These are phyloP conservation scores for Albula goreensis DNA, from an alignment of 2,113 vertebrate genomes.

Conservation along the genomic window DNA sequence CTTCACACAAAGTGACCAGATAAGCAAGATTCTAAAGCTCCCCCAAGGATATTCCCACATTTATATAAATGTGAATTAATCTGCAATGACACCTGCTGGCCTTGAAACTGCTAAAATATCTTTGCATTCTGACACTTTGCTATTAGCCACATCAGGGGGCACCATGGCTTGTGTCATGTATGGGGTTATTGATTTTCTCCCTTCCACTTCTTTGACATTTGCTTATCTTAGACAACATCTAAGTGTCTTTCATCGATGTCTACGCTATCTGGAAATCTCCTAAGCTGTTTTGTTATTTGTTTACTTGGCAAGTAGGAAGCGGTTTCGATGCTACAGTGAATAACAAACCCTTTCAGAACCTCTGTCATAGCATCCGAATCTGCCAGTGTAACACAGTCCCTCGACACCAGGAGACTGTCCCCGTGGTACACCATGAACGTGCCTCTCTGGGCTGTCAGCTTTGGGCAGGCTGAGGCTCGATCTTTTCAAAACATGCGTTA, in stretches of 20 bases:
- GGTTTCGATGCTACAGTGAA: not conserved
- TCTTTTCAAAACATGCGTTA: not conserved
- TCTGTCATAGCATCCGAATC: not conserved
- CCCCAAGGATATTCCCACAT: slow-evolving; percentile 38
- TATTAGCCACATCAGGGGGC: not conserved
- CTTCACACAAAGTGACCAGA: not conserved
- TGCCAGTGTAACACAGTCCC: not conserved
- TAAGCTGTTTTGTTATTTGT: slow-evolving; percentile 71
- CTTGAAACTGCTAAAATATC: slow-evolving; percentile 4
- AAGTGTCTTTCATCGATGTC: slow-evolving; percentile 54
- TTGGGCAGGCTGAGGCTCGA: not conserved
- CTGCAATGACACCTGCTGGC: slow-evolving; percentile 38
- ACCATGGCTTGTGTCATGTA: not conserved
- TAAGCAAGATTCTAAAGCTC: not conserved
- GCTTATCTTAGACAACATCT: slow-evolving; percentile 64
- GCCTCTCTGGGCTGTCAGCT: not conserved
- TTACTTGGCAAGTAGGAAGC: slow-evolving; percentile 51
- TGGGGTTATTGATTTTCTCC: slow-evolving; percentile 53
- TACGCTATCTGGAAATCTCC: slow-evolving; percentile 65
- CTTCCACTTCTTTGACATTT: slow-evolving; percentile 67
- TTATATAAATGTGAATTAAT: slow-evolving; percentile 38
- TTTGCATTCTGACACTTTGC: not conserved
- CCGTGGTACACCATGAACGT: not conserved
- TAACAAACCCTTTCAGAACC: not conserved
- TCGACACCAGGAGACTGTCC: not conserved